These are phyloP conservation scores for Lucilia cuprina DNA, from an alignment of 1,140 invertebrate species.

Conservation along the genomic window DNA sequence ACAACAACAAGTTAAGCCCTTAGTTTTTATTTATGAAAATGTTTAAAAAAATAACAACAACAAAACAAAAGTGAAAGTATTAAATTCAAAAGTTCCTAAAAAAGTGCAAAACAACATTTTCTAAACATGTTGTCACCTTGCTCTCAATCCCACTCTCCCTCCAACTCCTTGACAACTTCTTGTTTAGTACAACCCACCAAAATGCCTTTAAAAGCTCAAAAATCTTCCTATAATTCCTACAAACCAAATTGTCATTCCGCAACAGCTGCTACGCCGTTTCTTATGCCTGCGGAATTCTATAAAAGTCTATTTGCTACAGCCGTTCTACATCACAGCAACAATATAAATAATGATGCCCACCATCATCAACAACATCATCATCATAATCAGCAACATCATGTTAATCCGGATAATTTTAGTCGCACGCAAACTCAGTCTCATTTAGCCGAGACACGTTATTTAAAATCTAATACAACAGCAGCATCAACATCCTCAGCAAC, in stretches of 20 bases:
- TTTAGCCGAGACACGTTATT: neutral
- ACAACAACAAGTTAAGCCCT: neutral
- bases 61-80: neutral
- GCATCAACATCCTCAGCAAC: neutral
- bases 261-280: conserved; percentile 64
- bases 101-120: neutral
- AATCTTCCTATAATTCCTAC: neutral
- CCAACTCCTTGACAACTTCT: neutral
- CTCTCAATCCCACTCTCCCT: neutral
- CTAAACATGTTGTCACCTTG: conserved; percentile 35
- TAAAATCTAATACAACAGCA: neutral
- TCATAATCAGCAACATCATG: neutral
- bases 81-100: neutral
- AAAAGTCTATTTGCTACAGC: conserved; percentile 78
- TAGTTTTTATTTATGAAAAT: neutral
- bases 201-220: neutral
- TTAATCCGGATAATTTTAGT: neutral
- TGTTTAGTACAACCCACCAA: neutral
- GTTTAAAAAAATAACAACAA: neutral
- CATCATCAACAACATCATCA: neutral
- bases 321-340: conserved; percentile 65
- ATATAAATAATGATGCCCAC: neutral
- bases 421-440: neutral
- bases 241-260: neutral
- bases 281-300: conserved; percentile 78